Evolutionary conservation across 2,888 invertebrate species (phyloP), one percentile per base, ranked within the genome.

Genomic region (Thera britannica): DNA sequence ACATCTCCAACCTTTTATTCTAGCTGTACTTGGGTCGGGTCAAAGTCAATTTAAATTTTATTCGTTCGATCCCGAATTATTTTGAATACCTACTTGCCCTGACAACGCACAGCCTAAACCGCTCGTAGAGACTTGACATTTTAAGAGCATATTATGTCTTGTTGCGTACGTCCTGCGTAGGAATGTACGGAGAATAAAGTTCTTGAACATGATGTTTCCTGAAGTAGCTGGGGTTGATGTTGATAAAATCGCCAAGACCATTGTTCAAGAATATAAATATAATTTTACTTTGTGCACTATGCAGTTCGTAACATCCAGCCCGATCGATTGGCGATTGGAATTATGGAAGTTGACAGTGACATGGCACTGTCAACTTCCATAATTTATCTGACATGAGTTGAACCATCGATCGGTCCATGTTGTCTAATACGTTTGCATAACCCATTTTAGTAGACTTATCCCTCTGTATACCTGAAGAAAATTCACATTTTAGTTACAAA

Each of bases 301-400:
- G 52, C 52, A 34, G 23, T 5, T 5, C 8, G 44, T 2, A 8
- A 49, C 49, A 49, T 49, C 0, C 7, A 36, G 36, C 51, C 36
- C 49, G 6, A 46, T 61, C 60, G 51, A 44, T 46, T 48, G 35
- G 8, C 34, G 2, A n/a, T n/a, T n/a, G n/a, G n/a, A n/a, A n/a
- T n/a, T n/a, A n/a, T n/a, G n/a, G n/a, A n/a, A n/a, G n/a, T n/a
- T n/a, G n/a, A n/a, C n/a, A n/a, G n/a, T n/a, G n/a, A n/a, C 41
- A 35, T 4, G 9, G 1, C 44, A 46, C 9, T 46, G 8, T 9
- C 52, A 9, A 51, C 52, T 46, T 61, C 54, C 34, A 62, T 62
- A 62, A 62, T 56, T 55, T 38, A 62, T 62, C 56, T 23, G 12
- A 23, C 9, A n/a, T 38, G 46, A 36, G 55, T n/a, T 35, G 55